These are phyloP conservation scores for Littorina saxatilis DNA, from an alignment of 1,140 invertebrate species.

Conservation along the genomic window DNA sequence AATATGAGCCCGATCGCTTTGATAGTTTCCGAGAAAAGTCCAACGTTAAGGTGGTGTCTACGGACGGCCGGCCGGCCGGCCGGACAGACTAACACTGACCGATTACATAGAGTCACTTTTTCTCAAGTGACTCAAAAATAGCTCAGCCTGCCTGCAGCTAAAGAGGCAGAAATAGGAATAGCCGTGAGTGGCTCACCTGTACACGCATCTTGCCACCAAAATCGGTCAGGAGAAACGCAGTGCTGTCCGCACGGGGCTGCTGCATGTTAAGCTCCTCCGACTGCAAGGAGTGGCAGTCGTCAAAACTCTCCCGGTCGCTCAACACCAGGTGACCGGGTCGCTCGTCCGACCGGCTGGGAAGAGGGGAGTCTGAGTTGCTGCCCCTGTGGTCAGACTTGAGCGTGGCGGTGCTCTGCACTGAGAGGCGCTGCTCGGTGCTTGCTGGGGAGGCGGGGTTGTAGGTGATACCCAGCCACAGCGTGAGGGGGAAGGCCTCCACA, in stretches of 20 bases:
- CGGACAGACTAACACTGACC: no score
- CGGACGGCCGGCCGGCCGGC: no score
- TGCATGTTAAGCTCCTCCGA: conserved; percentile 19
- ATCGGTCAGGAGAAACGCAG: conserved; percentile 56
- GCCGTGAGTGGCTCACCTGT: conserved; percentile 90
- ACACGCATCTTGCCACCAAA: conserved; percentile 64
- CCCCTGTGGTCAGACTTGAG: conserved; percentile 12
- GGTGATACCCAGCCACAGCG: conserved; percentile 81
- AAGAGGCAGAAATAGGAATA: conserved; percentile 91
- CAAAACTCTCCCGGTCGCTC: conserved; percentile 22
- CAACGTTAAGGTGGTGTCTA: no score
- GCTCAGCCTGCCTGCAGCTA: no score
- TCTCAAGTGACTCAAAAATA: no score
- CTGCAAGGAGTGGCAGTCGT: conserved; percentile 31
- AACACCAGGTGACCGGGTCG: not conserved
- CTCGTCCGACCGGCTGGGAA: not conserved
- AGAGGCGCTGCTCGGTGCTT: conserved; percentile 2
- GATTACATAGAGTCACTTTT: no score
- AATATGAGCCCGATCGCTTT: no score
- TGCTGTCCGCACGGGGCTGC: conserved; percentile 42
- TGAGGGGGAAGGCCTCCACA: conserved; percentile 92
- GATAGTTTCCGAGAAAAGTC: no score
- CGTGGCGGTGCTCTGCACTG: conserved; percentile 10
- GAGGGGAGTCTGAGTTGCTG: conserved; percentile 26
- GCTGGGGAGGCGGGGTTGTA: not conserved